Evolutionary conservation across 2,888 invertebrate genomes (phyloP), one percentile per base, ranked within the genome.

Genomic region (Ornithoptera priamus): DNA sequence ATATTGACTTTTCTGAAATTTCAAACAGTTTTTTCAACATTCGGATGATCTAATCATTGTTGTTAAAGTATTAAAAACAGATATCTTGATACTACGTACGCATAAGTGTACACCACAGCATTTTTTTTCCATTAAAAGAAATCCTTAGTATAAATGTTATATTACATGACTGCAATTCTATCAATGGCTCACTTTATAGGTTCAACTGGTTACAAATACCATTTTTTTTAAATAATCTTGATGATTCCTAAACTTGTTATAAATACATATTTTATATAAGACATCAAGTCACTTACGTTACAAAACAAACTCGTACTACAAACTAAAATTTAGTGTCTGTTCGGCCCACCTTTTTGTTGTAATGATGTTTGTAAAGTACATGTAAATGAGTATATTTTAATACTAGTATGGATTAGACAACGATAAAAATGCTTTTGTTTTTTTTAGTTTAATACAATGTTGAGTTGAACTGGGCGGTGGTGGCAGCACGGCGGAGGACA

Each of bases 401-500:
- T 5, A 50, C 50, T 17, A 50, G 18, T 50, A 50, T 57, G 5
- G 57, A 57, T 20, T 18, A 20, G 20, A 20, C 20, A 57, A 57
- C 57, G 10, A n/a, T n/a, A 53, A n/a, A n/a, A 53, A 53, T 53
- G 53, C 7, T 53, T 53, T n/a, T 18, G 10, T 10, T n/a, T 53
- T 53, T 50, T n/a, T 46, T 3, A 42, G 12, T 8, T 71, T 30
- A 70, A 60, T 71, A 69, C 15, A 60, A 74, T 2, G 85, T 89
- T 65, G 77, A 75, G 79, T 89, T 90, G 74, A 79, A 76, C 58
- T 79, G 84, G 59, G 82, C 77, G 17, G 86, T 84, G 42, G 81
- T 78, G 15, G 86, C 85, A 46, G 89, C 78, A 65, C 91, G 88
- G 7, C 88, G 86, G 36, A 89, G 81, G 17, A 85, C 83, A 75